Evolutionary conservation across 1,140 invertebrate species (phyloP).

Genomic region (Epicauta chinensis): DNA sequence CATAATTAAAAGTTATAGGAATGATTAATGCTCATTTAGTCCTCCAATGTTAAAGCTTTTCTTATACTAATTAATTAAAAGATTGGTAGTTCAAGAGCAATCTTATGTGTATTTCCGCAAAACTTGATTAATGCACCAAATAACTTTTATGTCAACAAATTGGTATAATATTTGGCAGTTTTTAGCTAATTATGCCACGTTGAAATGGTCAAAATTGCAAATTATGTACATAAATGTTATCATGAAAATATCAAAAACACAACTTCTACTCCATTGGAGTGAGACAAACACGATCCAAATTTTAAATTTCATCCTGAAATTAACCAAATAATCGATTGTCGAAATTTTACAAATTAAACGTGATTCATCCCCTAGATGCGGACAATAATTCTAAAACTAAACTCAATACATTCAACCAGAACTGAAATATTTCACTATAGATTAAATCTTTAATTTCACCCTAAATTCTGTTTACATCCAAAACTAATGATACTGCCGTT

Average conservation of each 20-base stretch:
- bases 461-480: background rate
- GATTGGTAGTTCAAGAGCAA: slow-evolving; percentile 13
- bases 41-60: no score
- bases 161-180: no score
- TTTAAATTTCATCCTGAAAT: slow-evolving; percentile 3
- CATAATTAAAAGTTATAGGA: no score
- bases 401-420: no score
- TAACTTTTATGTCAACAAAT: no score
- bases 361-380: background rate
- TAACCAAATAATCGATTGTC: slow-evolving; percentile 1
- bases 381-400: no score
- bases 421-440: background rate
- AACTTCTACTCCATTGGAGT: background rate
- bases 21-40: no score
- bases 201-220: no score
- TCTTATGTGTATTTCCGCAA: background rate
- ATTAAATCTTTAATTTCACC: background rate
- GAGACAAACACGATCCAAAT: no score
- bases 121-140: slow-evolving; percentile 11
- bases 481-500: background rate
- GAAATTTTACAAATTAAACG: slow-evolving; percentile 5
- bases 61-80: slow-evolving; percentile 7
- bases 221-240: no score
- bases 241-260: no score
- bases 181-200: no score